Percentiles rank a stretch among this genome's conserved stretches.
These are phyloP conservation scores for Chrysotoxum bicinctum DNA, from an alignment of 2,888 invertebrate species.

Conservation along the genomic window DNA sequence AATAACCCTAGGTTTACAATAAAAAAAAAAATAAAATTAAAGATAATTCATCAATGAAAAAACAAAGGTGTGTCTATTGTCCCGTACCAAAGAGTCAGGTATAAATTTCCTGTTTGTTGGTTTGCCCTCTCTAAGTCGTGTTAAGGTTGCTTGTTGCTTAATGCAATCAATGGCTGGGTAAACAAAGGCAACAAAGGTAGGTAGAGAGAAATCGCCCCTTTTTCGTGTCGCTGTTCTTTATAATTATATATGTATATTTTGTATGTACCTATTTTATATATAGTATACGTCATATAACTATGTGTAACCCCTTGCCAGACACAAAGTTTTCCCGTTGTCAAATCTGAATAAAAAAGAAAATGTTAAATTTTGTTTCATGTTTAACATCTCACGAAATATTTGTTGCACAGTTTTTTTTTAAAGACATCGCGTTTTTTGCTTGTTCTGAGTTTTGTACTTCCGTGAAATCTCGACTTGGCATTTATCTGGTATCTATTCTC, in stretches of 20 bases:
- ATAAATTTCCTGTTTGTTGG: conserved; percentile 52
- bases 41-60: conserved; percentile 36
- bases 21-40: conserved; percentile 3
- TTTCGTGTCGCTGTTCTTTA: conserved; percentile 26
- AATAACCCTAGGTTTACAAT: background rate
- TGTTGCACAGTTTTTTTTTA: conserved; percentile 19
- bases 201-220: conserved; percentile 43
- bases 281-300: background rate
- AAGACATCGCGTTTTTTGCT: background rate
- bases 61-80: conserved; percentile 63
- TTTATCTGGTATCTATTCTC: background rate
- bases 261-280: background rate
- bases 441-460: background rate
- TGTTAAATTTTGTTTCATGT: conserved; percentile 24
- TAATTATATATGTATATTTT: conserved; percentile 9
- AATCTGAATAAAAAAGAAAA: conserved; percentile 33
- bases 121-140: conserved; percentile 19
- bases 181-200: conserved; percentile 28
- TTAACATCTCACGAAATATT: conserved; percentile 51
- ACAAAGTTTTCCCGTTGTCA: conserved; percentile 35
- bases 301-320: conserved; percentile 1
- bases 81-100: conserved; percentile 48
- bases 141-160: conserved; percentile 50
- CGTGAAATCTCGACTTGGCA: conserved; percentile 7
- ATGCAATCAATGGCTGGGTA: conserved; percentile 23